phyloP scores from a whole-genome alignment of 2,888 invertebrate genomes.

The Philhelius pedissequus region DNA sequence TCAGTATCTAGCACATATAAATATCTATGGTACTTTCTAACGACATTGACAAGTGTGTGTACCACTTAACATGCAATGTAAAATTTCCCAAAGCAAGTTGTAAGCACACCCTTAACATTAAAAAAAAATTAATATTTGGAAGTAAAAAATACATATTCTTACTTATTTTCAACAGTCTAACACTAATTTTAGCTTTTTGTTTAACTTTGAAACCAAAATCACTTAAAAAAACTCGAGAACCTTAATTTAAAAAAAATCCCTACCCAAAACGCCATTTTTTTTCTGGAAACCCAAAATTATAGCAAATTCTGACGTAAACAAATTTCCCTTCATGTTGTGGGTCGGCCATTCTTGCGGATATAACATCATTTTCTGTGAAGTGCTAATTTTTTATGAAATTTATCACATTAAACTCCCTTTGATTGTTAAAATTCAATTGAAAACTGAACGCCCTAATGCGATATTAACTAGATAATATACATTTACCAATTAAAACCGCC shows the following conservation, averaged over 20 bases:
- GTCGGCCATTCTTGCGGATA: constrained; percentile 86
- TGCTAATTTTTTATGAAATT: constrained; percentile 79
- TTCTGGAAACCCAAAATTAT: constrained; percentile 25
- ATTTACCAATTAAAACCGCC: constrained; percentile 42
- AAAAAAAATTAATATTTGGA: neutral
- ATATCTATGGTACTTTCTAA: too few relatives aligned
- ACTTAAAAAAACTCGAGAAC: neutral
- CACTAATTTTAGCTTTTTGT: neutral
- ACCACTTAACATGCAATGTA: neutral
- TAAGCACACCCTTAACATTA: neutral
- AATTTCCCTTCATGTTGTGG: constrained; percentile 80
- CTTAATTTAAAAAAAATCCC: constrained; percentile 16
- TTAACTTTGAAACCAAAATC: neutral
- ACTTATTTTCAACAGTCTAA: neutral
- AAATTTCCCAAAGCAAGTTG: neutral
- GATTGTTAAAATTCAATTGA: constrained; percentile 69
- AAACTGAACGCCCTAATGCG: constrained; percentile 53
- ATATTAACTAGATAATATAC: constrained; percentile 41
- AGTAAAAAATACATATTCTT: neutral
- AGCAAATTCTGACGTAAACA: constrained; percentile 62
- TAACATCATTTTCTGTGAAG: constrained; percentile 83
- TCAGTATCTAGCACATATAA: too few relatives aligned
- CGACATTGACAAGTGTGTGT: neutral
- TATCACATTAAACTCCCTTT: constrained; percentile 79
- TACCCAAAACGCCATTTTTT: constrained; percentile 39